Evolutionary conservation across 2,113 vertebrate genomes (phyloP).

Genomic region (Dendropsophus ebraccatus): DNA sequence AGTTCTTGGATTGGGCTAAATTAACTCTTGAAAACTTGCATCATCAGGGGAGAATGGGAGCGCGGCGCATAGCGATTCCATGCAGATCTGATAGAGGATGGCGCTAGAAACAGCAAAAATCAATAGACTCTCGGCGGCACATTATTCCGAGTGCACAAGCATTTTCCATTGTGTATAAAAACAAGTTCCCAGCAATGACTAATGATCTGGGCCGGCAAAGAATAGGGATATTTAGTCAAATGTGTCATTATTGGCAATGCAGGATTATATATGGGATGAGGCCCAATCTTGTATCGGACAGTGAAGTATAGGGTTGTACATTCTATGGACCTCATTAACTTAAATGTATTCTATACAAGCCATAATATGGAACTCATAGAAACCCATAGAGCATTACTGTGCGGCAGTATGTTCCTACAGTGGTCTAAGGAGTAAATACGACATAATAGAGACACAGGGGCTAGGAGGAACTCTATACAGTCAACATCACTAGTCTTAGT

Average conservation of each 20-base stretch:
- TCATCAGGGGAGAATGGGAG: not conserved
- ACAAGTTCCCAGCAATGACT: constrained; percentile 27
- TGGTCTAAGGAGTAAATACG: too few species aligned
- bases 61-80: not conserved
- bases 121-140: constrained; percentile 12
- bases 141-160: constrained; percentile 26
- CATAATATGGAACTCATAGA: too few species aligned
- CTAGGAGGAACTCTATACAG: too few species aligned
- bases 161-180: constrained; percentile 20
- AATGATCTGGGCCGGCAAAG: not conserved
- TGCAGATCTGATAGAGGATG: not conserved
- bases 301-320: not conserved
- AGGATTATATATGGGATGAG: not conserved
- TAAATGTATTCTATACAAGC: too few species aligned
- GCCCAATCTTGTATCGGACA: not conserved
- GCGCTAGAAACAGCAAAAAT: not conserved
- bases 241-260: constrained; percentile 2
- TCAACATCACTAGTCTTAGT: too few species aligned
- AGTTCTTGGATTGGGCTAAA: constrained; percentile 33
- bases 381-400: too few species aligned
- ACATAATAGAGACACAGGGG: too few species aligned
- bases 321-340: too few species aligned
- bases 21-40: constrained; percentile 27
- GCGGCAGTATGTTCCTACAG: too few species aligned
- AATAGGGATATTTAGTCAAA: constrained; percentile 17